Percentiles rank a stretch among this genome's conserved stretches.
These are phyloP conservation scores for Parauchenoglanis punctatus DNA, from an alignment of 2,797 vertebrate species.

Conservation along the genomic window DNA sequence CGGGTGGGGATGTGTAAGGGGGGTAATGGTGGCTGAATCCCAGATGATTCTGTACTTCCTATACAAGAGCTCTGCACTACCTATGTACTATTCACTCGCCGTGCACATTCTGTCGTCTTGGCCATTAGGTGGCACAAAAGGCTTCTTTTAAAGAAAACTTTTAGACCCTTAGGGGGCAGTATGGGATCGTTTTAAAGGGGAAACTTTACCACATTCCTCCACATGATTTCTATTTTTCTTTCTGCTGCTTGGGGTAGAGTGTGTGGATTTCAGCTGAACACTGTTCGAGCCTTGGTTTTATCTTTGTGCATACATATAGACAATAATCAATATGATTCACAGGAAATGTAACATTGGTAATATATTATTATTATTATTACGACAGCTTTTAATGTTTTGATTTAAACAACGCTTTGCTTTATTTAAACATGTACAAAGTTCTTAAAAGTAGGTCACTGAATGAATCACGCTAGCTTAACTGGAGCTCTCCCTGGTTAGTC, in stretches of 20 bases:
- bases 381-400: background rate
- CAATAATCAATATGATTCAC: background rate
- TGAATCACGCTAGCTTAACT: background rate
- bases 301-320: background rate
- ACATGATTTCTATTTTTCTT: slow-evolving; percentile 33
- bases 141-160: background rate
- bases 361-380: background rate
- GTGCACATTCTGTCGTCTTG: background rate
- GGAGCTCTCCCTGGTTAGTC: background rate
- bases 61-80: background rate
- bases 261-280: background rate
- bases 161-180: slow-evolving; percentile 69
- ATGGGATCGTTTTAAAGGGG: slow-evolving; percentile 59
- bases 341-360: background rate
- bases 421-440: background rate
- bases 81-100: background rate
- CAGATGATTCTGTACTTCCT: background rate
- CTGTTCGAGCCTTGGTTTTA: background rate
- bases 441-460: slow-evolving; percentile 21
- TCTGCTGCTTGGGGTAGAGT: background rate
- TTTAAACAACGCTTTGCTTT: no score
- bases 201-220: slow-evolving; percentile 65
- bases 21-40: background rate
- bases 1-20: background rate
- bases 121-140: slow-evolving; percentile 43